Evolutionary conservation across 1,140 invertebrate species (phyloP).

Genomic region (Drosophila lini): DNA sequence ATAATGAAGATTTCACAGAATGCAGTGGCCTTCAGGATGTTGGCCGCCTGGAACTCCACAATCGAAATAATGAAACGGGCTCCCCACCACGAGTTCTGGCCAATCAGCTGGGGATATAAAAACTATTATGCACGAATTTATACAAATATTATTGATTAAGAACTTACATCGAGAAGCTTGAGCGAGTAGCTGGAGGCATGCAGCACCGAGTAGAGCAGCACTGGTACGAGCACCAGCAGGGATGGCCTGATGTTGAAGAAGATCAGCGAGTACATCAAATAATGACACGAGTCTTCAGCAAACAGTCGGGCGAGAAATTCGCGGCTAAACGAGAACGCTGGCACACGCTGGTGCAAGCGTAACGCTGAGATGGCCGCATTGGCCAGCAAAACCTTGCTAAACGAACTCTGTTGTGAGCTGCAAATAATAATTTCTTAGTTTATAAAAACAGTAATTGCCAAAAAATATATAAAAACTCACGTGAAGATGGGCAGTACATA

Average conservation of each 20-base stretch:
- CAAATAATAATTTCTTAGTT: constrained; percentile 5
- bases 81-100: constrained; percentile 94
- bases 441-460: no score
- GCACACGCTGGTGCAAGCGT: constrained; percentile 96
- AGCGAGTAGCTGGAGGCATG: constrained; percentile 96
- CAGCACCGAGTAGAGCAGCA: constrained; percentile 95
- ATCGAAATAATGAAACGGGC: constrained; percentile 93
- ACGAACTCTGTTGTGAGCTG: constrained; percentile 92
- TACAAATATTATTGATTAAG: constrained; percentile 65
- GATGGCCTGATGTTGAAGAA: constrained; percentile 95
- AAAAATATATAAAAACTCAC: constrained; percentile 85
- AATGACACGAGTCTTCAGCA: constrained; percentile 97
- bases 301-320: constrained; percentile 92
- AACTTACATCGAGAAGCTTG: constrained; percentile 93
- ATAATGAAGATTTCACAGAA: constrained; percentile 96
- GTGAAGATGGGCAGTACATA: constrained; percentile 95
- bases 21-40: constrained; percentile 93
- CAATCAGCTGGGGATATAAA: constrained; percentile 88
- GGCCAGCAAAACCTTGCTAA: constrained; percentile 95
- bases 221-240: constrained; percentile 94
- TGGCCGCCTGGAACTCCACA: constrained; percentile 93
- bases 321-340: constrained; percentile 90
- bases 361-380: constrained; percentile 97
- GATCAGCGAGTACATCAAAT: constrained; percentile 96
- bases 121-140: not conserved